Evolutionary conservation across 2,113 vertebrate genomes (phyloP).

Genomic region (Cochlearius cochlearius): DNA sequence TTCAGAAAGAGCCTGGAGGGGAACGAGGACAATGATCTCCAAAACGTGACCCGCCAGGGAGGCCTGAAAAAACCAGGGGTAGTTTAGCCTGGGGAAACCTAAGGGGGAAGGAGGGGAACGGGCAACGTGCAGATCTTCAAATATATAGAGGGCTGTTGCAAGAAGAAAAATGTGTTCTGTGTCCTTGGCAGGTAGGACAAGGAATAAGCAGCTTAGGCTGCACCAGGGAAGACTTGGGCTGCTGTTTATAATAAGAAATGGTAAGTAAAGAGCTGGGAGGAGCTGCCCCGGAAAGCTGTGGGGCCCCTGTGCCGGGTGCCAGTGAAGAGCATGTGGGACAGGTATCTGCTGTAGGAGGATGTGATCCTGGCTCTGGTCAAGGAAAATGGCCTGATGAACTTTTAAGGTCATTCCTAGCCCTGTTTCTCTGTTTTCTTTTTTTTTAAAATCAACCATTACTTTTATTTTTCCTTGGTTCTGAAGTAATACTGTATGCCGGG

Average conservation of each 20-base stretch:
- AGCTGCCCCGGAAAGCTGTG: not conserved
- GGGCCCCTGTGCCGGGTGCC: not conserved
- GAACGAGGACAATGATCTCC: not conserved
- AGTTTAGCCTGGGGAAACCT: not conserved
- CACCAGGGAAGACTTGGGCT: not conserved
- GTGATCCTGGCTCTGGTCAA: not conserved
- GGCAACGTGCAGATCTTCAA: not conserved
- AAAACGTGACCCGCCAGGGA: not conserved
- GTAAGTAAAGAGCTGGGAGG: not conserved
- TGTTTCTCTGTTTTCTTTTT: not conserved
- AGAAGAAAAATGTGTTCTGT: not conserved
- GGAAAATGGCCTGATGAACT: not conserved
- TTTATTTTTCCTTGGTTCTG: not conserved
- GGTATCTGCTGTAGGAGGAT: not conserved
- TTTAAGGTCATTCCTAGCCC: not conserved
- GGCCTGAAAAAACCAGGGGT: not conserved
- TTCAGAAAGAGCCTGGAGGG: not conserved
- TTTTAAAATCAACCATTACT: not conserved
- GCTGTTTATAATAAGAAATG: not conserved
- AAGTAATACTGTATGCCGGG: not conserved
- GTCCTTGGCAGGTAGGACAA: not conserved
- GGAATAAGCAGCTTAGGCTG: not conserved
- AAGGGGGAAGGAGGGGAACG: not conserved
- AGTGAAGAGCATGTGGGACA: not conserved
- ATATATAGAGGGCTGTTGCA: not conserved